Conservation (phyloP, 1,140 invertebrate genomes). For the Antheraea mylitta region DNA sequence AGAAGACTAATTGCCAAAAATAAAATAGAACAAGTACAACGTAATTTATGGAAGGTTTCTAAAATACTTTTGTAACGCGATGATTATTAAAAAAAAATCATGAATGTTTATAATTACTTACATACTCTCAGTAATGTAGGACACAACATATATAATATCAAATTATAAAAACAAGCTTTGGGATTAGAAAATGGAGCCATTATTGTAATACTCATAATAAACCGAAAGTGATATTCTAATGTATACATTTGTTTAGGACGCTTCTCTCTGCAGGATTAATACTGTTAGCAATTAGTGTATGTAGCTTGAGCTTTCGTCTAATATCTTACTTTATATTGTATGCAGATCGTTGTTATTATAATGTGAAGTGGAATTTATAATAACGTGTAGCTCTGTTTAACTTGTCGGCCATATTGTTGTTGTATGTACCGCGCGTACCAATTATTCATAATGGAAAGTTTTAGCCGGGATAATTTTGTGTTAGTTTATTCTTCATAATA, state of each 20-base stretch:
- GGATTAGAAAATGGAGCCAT: slow-evolving; percentile 7
- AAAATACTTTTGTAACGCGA: no score
- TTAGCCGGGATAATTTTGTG: no score
- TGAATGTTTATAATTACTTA: neutral
- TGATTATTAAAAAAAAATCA: neutral
- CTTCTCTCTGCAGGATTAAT: slow-evolving; percentile 4
- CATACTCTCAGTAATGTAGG: neutral
- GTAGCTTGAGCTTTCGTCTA: neutral
- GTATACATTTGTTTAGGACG: slow-evolving; percentile 12
- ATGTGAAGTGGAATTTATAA: neutral
- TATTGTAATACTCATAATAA: neutral
- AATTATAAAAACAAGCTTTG: neutral
- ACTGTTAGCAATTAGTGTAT: slow-evolving; percentile 4
- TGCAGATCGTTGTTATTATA: neutral
- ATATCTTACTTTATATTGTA: neutral
- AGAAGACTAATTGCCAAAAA: no score
- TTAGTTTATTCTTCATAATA: no score
- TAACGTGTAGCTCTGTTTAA: neutral
- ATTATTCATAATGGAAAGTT: no score
- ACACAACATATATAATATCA: neutral
- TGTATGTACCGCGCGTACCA: no score
- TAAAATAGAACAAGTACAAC: no score
- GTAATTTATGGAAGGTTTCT: no score
- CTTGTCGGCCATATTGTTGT: no score
- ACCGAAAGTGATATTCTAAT: neutral